A percentile compares a stretch with the other conserved stretches of the same genome.
Evolutionary conservation across 2,797 vertebrate genomes (phyloP).

Genomic region (Sebastolobus alascanus): DNA sequence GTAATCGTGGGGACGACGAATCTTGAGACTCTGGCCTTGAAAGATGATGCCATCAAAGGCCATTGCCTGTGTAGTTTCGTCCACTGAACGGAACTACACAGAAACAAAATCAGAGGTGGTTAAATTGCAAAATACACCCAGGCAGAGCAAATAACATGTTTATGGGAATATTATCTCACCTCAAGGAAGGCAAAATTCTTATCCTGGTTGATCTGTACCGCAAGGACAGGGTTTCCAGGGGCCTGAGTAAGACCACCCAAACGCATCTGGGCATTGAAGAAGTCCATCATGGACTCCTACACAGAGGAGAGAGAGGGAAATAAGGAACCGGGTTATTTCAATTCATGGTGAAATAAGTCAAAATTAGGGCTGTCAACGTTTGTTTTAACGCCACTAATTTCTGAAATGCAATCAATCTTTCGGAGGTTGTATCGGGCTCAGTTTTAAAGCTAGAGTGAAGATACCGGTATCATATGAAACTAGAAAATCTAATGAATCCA

Average conservation of each 20-base stretch:
- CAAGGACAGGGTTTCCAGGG: slow-evolving; percentile 94
- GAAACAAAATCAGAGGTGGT: background rate
- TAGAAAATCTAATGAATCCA: too few relatives aligned
- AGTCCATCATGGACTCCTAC: slow-evolving; percentile 98
- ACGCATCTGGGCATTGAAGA: slow-evolving; percentile 97
- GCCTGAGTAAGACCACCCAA: slow-evolving; percentile 94
- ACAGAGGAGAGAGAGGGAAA: slow-evolving; percentile 19
- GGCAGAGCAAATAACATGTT: background rate
- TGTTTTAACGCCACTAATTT: too few relatives aligned
- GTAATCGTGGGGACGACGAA: slow-evolving; percentile 94
- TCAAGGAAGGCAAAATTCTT: slow-evolving; percentile 97
- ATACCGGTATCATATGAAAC: too few relatives aligned
- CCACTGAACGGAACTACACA: slow-evolving; percentile 93
- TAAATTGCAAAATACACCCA: background rate
- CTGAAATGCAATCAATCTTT: too few relatives aligned
- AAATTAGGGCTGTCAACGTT: too few relatives aligned
- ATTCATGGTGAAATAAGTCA: background rate
- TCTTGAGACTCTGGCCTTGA: slow-evolving; percentile 96
- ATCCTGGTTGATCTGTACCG: slow-evolving; percentile 97
- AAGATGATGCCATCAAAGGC: slow-evolving; percentile 97
- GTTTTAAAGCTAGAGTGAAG: too few relatives aligned
- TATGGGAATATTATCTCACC: slow-evolving; percentile 73
- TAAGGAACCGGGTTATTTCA: background rate
- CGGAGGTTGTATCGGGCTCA: too few relatives aligned
- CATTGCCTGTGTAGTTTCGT: slow-evolving; percentile 96